Percentiles rank a stretch among this genome's conserved stretches.
phyloP scores from a whole-genome alignment of 1,140 invertebrate species.

The Macrotrachela quadricornifera region DNA sequence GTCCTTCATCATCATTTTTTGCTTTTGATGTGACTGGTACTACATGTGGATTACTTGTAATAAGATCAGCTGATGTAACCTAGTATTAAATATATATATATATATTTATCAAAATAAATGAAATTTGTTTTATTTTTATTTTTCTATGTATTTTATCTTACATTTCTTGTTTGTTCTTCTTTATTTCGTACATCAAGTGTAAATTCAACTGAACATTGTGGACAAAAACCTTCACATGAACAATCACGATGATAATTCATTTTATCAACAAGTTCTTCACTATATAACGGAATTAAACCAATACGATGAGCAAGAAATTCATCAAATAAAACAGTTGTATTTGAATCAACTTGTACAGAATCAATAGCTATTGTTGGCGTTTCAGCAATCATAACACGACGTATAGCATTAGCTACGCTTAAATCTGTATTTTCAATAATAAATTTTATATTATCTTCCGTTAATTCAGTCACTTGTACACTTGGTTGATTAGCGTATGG shows the following conservation, averaged over 20 bases:
- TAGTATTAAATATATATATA: too few species aligned
- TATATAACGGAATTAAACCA: conserved; percentile 80
- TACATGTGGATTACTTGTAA: conserved; percentile 8
- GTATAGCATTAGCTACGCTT: conserved; percentile 84
- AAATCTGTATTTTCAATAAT: conserved; percentile 85
- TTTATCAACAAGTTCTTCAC: conserved; percentile 62
- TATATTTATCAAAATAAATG: too few species aligned
- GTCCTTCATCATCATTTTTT: too few species aligned
- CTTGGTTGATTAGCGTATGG: conserved; percentile 57
- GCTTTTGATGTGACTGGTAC: too few species aligned
- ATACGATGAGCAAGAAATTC: conserved; percentile 94
- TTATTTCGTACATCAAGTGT: conserved; percentile 80
- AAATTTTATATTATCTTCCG: conserved; percentile 92
- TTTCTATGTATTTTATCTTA: conserved; percentile 63
- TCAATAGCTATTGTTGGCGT: conserved; percentile 75
- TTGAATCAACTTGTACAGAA: conserved; percentile 94
- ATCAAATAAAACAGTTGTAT: conserved; percentile 90
- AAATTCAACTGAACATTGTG: conserved; percentile 90
- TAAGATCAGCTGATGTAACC: conserved; percentile 88
- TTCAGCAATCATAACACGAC: conserved; percentile 91
- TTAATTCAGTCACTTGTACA: conserved; percentile 71
- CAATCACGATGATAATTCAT: conserved; percentile 60
- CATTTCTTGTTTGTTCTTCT: too few species aligned
- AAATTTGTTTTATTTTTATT: too few species aligned
- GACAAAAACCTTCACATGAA: conserved; percentile 83